phyloP scores from a whole-genome alignment of 2,888 invertebrate species.

The Amiota mariae region DNA sequence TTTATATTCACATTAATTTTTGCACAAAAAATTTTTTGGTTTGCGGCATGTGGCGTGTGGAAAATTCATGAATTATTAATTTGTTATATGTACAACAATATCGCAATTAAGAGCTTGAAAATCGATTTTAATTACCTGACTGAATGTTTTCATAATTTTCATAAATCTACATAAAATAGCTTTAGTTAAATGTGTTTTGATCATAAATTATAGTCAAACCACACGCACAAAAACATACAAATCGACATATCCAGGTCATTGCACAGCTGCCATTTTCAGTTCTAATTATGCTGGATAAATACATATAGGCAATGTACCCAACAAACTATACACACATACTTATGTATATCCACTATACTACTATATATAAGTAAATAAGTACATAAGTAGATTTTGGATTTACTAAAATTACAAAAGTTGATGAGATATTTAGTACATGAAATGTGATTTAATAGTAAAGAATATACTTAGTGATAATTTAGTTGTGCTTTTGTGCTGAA shows the following conservation, averaged over 20 bases:
- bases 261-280: conserved; percentile 2
- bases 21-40: background rate
- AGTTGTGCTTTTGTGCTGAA: no score
- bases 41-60: conserved; percentile 17
- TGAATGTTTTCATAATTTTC: conserved; percentile 18
- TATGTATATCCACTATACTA: no score
- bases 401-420: no score
- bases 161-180: conserved; percentile 2
- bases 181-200: conserved; percentile 4
- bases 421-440: no score
- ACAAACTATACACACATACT: no score
- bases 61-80: conserved; percentile 25
- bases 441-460: no score
- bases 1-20: conserved; percentile 20
- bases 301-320: no score
- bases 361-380: no score
- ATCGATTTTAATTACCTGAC: conserved; percentile 29
- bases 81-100: conserved; percentile 8
- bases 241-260: conserved; percentile 7
- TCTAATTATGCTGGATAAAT: background rate
- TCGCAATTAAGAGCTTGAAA: conserved; percentile 9
- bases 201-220: no score
- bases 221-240: background rate
- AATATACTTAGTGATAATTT: no score
- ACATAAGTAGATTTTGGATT: no score